Percentiles rank a stretch among this genome's conserved stretches.
phyloP scores from a whole-genome alignment of 1,140 invertebrate species.

The Plectrocnemia conspersa region DNA sequence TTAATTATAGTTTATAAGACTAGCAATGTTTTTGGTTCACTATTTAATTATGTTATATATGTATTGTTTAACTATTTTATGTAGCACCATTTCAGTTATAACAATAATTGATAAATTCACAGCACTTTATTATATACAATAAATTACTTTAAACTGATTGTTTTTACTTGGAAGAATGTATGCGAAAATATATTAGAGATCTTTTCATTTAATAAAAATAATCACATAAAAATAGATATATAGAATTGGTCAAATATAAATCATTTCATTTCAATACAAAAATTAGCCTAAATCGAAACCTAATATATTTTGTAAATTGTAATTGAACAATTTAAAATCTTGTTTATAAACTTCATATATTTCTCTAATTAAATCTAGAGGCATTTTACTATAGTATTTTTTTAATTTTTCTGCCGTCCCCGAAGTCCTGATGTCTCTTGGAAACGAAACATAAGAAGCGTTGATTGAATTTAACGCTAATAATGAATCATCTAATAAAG shows the following conservation, averaged over 20 bases:
- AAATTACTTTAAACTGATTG: no score
- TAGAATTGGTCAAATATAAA: slow-evolving; percentile 1
- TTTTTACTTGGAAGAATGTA: no score
- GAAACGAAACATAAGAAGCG: slow-evolving; percentile 59
- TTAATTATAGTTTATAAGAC: no score
- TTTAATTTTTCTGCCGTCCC: slow-evolving; percentile 63
- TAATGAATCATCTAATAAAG: slow-evolving; percentile 64
- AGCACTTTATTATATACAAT: no score
- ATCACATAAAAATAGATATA: background rate
- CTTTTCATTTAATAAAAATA: no score
- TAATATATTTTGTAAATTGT: slow-evolving; percentile 66
- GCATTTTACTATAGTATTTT: slow-evolving; percentile 68
- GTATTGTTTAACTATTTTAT: no score
- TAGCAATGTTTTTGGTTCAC: no score
- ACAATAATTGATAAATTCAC: no score
- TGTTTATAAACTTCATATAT: slow-evolving; percentile 70
- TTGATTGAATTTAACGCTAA: slow-evolving; percentile 63
- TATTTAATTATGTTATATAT: no score
- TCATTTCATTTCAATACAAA: slow-evolving; percentile 1
- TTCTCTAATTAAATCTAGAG: slow-evolving; percentile 61
- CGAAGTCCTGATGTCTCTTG: slow-evolving; percentile 57
- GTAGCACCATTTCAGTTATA: no score
- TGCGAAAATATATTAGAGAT: no score
- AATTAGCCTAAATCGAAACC: slow-evolving; percentile 61
- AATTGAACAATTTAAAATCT: slow-evolving; percentile 79